Percentiles rank a stretch among this genome's conserved stretches.
Conservation (phyloP, 2,113 vertebrate genomes). For the Sylvietta virens region DNA sequence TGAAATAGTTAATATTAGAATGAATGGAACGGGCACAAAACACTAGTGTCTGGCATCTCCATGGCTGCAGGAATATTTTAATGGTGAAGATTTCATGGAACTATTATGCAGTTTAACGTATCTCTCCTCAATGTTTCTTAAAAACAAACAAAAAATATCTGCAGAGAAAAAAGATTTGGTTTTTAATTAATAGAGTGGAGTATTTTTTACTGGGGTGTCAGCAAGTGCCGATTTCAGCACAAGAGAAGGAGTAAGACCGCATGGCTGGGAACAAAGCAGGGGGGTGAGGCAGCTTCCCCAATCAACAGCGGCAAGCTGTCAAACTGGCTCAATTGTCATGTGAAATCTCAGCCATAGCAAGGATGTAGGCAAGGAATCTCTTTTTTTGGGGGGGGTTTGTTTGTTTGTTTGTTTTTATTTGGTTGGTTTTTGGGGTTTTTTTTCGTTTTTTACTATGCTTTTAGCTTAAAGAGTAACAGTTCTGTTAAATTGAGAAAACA, state of each 20-base stretch:
- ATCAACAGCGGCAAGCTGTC: not conserved
- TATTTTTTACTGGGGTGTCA: not conserved
- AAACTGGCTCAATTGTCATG: constrained; percentile 17
- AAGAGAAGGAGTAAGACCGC: not conserved
- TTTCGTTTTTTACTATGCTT: not conserved
- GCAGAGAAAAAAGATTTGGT: not conserved
- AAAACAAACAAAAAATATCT: not conserved
- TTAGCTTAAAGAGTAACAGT: not conserved
- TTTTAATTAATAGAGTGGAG: not conserved
- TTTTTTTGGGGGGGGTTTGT: not conserved
- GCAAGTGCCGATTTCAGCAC: not conserved
- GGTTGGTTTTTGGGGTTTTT: not conserved
- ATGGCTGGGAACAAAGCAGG: constrained; percentile 35
- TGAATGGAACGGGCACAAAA: not conserved
- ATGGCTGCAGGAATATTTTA: not conserved
- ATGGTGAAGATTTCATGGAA: not conserved
- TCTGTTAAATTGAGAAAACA: not conserved
- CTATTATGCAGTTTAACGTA: not conserved
- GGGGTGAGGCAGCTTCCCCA: not conserved
- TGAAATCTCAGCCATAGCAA: constrained; percentile 2
- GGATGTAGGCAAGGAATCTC: not conserved
- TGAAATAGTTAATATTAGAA: not conserved
- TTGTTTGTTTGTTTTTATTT: not conserved
- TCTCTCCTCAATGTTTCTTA: not conserved
- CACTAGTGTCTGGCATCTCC: not conserved